Conservation (phyloP, 2,888 invertebrate species). For the Tinea trinotella region DNA sequence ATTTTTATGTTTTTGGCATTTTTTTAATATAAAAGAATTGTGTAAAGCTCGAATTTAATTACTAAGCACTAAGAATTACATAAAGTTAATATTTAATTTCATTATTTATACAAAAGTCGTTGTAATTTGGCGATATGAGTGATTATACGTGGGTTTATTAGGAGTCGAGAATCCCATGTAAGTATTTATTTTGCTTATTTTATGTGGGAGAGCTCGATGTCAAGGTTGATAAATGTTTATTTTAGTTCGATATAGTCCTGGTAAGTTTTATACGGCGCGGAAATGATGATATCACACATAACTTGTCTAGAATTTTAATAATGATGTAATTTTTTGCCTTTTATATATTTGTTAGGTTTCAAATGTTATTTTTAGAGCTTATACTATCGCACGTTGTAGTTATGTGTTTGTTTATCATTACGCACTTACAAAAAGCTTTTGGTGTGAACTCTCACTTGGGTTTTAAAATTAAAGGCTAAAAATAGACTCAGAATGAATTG, state of each 20-base stretch:
- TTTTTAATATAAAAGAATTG: not conserved
- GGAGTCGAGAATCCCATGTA: not conserved
- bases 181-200: slow-evolving; percentile 5
- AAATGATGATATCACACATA: slow-evolving; percentile 51
- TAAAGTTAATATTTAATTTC: not conserved
- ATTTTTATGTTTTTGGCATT: not conserved
- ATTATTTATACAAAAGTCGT: not conserved
- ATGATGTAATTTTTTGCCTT: slow-evolving; percentile 8
- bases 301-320: slow-evolving; percentile 11
- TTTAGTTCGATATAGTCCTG: slow-evolving; percentile 13
- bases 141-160: not conserved
- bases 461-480: not conserved
- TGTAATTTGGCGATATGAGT: not conserved
- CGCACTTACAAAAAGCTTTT: not conserved
- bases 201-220: slow-evolving; percentile 16
- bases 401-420: slow-evolving; percentile 32
- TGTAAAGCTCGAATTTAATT: not conserved
- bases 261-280: slow-evolving; percentile 23
- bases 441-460: not conserved
- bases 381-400: slow-evolving; percentile 35
- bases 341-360: slow-evolving; percentile 32
- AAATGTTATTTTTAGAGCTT: slow-evolving; percentile 54
- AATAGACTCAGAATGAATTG: not conserved
- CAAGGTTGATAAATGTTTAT: slow-evolving; percentile 17
- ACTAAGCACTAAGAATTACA: not conserved